Conservation (phyloP, 2,888 invertebrate species). For the Cancer borealis region DNA sequence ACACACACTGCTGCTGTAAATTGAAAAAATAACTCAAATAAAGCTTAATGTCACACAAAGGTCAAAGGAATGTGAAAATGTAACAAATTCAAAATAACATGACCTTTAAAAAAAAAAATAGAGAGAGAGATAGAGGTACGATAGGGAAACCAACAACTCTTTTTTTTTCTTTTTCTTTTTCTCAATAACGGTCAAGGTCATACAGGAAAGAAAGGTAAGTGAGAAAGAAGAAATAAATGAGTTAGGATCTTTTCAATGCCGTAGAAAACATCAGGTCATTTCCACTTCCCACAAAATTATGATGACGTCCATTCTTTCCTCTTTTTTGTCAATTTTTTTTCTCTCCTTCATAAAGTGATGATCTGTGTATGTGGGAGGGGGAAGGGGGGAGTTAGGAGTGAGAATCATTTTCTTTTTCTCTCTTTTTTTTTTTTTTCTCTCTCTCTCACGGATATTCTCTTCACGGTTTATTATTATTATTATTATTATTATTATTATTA, state of each 20-base stretch:
- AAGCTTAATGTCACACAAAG: too few species aligned
- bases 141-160: too few species aligned
- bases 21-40: too few species aligned
- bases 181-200: background rate
- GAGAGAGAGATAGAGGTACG: background rate
- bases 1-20: too few species aligned
- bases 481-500: too few species aligned
- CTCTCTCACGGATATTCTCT: background rate
- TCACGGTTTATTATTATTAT: too few species aligned
- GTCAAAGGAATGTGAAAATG: too few species aligned
- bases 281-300: slow-evolving; percentile 29
- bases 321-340: background rate
- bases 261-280: slow-evolving; percentile 41
- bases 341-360: background rate
- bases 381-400: background rate
- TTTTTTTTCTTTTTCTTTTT: too few species aligned
- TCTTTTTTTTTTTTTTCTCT: background rate
- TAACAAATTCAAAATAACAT: too few species aligned
- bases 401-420: background rate
- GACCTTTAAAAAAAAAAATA: background rate
- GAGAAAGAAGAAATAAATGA: background rate
- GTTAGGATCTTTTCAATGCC: background rate
- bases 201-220: background rate
- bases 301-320: slow-evolving; percentile 14
- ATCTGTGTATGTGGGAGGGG: background rate